These are phyloP conservation scores for Drosophila rellima DNA, from an alignment of 2,888 invertebrate genomes.

Conservation along the genomic window DNA sequence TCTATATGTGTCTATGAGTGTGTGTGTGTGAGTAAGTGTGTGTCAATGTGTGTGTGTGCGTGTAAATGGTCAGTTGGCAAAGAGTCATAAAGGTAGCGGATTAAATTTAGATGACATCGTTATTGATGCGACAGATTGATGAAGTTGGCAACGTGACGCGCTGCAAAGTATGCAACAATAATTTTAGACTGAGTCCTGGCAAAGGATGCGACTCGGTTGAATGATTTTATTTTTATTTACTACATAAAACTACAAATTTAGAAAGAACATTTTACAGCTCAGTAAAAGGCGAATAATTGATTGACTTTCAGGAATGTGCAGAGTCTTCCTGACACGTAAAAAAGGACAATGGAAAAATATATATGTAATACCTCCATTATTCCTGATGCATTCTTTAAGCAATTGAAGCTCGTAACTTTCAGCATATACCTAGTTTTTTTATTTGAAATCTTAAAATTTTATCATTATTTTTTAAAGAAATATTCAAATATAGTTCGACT, in stretches of 20 bases:
- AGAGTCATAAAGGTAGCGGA: conserved; percentile 46
- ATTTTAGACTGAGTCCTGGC: background rate
- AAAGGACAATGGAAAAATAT: no score
- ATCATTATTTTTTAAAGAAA: no score
- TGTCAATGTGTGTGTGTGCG: conserved; percentile 7
- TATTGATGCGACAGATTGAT: conserved; percentile 32
- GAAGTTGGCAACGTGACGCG: conserved; percentile 15
- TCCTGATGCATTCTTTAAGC: background rate
- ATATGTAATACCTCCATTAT: no score
- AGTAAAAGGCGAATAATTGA: background rate
- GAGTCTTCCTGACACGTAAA: background rate
- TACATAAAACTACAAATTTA: background rate
- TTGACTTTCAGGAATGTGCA: background rate
- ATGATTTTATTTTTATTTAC: no score
- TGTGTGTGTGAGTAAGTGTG: background rate
- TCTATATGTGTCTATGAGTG: background rate
- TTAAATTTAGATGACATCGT: conserved; percentile 14
- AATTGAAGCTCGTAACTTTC: no score
- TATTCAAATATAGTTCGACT: no score
- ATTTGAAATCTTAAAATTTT: no score
- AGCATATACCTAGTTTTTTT: no score
- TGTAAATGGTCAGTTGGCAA: conserved; percentile 40
- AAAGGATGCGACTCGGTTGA: background rate
- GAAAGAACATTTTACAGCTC: background rate
- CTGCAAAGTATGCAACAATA: conserved; percentile 33